phyloP scores from a whole-genome alignment of 2,888 invertebrate genomes.

The Pyrrhosoma nymphula region DNA sequence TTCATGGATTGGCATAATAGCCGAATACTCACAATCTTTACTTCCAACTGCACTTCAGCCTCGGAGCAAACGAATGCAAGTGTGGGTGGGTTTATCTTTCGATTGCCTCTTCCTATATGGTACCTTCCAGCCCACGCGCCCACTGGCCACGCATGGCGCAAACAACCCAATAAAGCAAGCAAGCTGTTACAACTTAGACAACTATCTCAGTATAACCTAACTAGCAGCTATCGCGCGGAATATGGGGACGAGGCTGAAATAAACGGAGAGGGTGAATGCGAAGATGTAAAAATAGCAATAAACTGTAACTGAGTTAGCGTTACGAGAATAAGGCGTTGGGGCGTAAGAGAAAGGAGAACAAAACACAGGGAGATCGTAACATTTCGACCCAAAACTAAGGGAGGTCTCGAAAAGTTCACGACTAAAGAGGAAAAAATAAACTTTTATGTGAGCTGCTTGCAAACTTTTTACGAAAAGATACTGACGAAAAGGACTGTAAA shows the following conservation, averaged over 20 bases:
- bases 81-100: too few species aligned
- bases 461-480: too few species aligned
- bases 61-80: too few species aligned
- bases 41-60: too few species aligned
- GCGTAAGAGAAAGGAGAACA: not conserved
- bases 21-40: too few species aligned
- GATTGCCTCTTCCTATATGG: too few species aligned
- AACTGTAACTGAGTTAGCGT: not conserved
- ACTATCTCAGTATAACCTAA: not conserved
- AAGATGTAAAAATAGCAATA: not conserved
- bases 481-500: too few species aligned
- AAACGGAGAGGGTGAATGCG: not conserved
- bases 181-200: not conserved
- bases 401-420: not conserved
- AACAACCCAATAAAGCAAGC: not conserved
- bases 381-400: not conserved
- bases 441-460: too few species aligned
- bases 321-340: not conserved
- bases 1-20: too few species aligned
- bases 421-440: too few species aligned
- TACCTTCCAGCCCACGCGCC: not conserved
- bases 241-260: not conserved
- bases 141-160: not conserved
- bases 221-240: not conserved
- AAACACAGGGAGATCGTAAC: not conserved